Evolutionary conservation across 2,113 vertebrate species (phyloP).

Genomic region (Equus przewalskii): DNA sequence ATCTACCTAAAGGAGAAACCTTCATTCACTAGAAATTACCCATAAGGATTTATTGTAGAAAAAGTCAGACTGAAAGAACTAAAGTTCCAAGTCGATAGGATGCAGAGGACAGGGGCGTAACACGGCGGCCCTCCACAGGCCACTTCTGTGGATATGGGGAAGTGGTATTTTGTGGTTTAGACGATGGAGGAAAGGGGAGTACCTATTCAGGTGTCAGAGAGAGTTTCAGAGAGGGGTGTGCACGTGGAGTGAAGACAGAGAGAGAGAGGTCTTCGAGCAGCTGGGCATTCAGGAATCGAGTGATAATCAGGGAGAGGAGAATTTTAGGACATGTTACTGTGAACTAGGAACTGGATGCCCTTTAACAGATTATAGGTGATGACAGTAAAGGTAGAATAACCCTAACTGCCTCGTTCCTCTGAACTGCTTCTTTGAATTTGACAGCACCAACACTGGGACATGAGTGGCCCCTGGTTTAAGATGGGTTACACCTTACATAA

Average conservation of each 20-base stretch:
- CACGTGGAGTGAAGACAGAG: not conserved
- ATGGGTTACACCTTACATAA: not conserved
- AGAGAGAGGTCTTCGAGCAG: not conserved
- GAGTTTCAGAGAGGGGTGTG: not conserved
- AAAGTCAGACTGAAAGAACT: not conserved
- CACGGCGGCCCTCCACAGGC: fast-evolving
- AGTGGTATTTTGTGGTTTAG: not conserved
- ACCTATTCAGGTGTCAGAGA: not conserved
- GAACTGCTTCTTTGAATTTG: not conserved
- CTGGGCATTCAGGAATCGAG: not conserved
- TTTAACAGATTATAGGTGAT: not conserved
- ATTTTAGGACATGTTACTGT: not conserved
- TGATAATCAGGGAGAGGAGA: not conserved
- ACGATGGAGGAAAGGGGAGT: not conserved
- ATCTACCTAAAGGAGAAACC: not conserved
- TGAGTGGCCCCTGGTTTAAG: not conserved
- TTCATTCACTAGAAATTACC: not conserved
- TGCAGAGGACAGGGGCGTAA: not conserved
- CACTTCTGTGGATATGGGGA: not conserved
- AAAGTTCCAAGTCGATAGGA: not conserved
- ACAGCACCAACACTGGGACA: not conserved
- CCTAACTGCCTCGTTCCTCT: not conserved
- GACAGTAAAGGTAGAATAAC: not conserved
- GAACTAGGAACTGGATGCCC: not conserved
- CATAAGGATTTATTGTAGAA: not conserved